A percentile compares a stretch with the other conserved stretches of the same genome.
Evolutionary conservation across 2,888 invertebrate species (phyloP).

Genomic region (Drosophila conformis): DNA sequence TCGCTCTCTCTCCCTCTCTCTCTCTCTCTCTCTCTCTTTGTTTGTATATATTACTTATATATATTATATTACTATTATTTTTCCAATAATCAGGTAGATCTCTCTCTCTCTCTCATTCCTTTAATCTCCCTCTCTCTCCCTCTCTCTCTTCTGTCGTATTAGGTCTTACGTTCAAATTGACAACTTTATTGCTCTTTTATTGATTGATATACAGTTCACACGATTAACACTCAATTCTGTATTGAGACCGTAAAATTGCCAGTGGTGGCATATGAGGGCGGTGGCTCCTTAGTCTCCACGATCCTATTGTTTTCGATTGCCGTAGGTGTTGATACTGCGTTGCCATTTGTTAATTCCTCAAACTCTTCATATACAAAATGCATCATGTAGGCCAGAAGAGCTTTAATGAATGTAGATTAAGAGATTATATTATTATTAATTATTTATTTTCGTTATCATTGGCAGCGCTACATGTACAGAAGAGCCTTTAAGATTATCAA

Average conservation of each 20-base stretch:
- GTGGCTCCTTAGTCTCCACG: conserved; percentile 1
- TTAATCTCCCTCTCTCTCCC: neutral
- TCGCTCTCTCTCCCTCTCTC: neutral
- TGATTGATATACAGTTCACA: neutral
- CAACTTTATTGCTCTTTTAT: neutral
- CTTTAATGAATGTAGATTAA: conserved; percentile 3
- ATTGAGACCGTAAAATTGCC: conserved; percentile 5
- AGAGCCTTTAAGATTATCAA: no score
- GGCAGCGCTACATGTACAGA: neutral
- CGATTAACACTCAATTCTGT: neutral
- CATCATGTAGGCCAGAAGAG: conserved; percentile 7
- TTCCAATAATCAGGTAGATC: no score
- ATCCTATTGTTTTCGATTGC: neutral
- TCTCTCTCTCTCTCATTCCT: neutral
- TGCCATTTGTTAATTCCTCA: neutral
- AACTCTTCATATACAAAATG: conserved; percentile 9
- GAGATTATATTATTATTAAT: neutral
- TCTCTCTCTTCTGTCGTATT: neutral
- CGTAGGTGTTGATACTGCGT: neutral
- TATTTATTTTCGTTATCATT: conserved; percentile 1
- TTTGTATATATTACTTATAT: no score
- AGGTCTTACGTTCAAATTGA: neutral
- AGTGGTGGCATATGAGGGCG: conserved; percentile 5
- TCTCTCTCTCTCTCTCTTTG: no score
- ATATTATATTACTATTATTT: no score